Percentiles rank a stretch among this genome's conserved stretches.
These are phyloP conservation scores for Drosophila littoralis DNA, from an alignment of 1,140 invertebrate species.

Conservation along the genomic window DNA sequence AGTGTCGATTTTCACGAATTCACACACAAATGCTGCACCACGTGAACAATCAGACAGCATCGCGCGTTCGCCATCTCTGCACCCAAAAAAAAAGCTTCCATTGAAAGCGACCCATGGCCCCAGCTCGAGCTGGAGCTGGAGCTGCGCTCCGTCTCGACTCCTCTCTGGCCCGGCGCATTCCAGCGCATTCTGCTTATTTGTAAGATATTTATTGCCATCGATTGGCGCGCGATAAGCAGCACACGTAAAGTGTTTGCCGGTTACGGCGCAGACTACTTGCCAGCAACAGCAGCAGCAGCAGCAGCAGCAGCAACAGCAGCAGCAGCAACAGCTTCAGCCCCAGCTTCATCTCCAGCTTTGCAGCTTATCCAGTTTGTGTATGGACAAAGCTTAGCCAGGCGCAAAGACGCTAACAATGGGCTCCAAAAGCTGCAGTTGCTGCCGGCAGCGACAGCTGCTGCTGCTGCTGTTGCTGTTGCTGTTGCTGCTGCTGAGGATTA, in stretches of 20 bases:
- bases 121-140: not conserved
- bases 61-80: not conserved
- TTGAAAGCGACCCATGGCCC: not conserved
- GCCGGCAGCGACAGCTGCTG: conserved; percentile 67
- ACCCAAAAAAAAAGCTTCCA: conserved; percentile 1
- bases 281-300: conserved; percentile 18
- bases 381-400: conserved; percentile 12
- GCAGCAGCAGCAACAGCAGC: conserved; percentile 4
- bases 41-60: conserved; percentile 56
- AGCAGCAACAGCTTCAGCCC: not conserved
- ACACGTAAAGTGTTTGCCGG: conserved; percentile 82
- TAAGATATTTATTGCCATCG: conserved; percentile 85
- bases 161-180: conserved; percentile 54
- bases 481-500: conserved; percentile 61
- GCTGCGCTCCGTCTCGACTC: not conserved
- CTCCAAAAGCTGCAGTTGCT: conserved; percentile 26
- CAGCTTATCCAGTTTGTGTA: conserved; percentile 5
- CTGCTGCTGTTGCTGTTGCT: conserved; percentile 46
- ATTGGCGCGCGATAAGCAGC: conserved; percentile 82
- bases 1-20: conserved; percentile 82
- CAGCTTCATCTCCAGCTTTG: conserved; percentile 2
- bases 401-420: conserved; percentile 43
- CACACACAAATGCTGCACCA: conserved; percentile 63
- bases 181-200: conserved; percentile 84
- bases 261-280: conserved; percentile 31